phyloP scores from a whole-genome alignment of 2,113 vertebrate genomes.

The Apaloderma vittatum region DNA sequence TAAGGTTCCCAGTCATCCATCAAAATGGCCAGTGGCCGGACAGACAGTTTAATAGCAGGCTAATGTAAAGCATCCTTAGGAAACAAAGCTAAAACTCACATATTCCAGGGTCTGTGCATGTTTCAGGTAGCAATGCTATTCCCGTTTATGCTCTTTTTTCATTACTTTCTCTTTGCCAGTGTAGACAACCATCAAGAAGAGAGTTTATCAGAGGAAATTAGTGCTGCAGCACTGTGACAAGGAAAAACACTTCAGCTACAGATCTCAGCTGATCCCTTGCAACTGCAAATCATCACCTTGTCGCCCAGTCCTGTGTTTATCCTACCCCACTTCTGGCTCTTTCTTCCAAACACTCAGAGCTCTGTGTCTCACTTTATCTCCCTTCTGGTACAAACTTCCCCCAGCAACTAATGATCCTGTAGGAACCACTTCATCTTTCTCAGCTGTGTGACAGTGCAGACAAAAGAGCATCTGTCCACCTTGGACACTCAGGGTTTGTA shows the following conservation, averaged over 20 bases:
- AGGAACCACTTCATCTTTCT: slow-evolving; percentile 18
- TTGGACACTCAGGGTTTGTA: background rate
- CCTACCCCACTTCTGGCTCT: background rate
- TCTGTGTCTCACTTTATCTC: background rate
- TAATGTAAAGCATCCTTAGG: background rate
- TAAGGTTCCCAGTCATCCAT: background rate
- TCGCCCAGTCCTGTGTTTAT: background rate
- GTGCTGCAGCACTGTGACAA: background rate
- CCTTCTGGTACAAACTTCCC: background rate
- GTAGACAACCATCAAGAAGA: background rate
- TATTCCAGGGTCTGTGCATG: background rate
- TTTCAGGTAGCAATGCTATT: background rate
- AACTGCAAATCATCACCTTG: background rate
- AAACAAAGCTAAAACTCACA: background rate
- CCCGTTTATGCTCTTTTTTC: background rate
- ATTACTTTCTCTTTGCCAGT: background rate
- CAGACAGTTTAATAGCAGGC: background rate
- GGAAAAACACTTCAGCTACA: background rate
- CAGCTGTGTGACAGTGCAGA: background rate
- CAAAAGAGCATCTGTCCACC: slow-evolving; percentile 20
- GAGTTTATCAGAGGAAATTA: background rate
- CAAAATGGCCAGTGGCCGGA: background rate
- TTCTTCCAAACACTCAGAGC: background rate
- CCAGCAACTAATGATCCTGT: background rate
- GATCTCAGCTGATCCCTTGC: background rate